Evolutionary conservation across 2,888 invertebrate species (phyloP), one percentile per base, ranked within the genome.

Genomic region (Stegophylla sp.): DNA sequence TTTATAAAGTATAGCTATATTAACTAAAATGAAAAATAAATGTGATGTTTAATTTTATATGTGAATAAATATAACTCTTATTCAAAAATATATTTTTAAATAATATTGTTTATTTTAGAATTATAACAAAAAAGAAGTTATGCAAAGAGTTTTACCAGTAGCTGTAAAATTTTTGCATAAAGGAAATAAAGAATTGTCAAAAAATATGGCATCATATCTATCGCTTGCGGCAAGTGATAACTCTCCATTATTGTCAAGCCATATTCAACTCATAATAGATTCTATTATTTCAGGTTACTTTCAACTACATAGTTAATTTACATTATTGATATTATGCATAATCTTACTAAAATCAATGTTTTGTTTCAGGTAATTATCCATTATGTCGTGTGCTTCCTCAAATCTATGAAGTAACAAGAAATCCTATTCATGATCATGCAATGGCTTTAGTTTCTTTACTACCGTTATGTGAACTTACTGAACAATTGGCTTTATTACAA

Each of bases 221-320:
- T 96, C 96, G 0, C 88, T 97, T 84, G 96, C 96, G 17, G 96
- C 96, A 75, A 94, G 95, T 82, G 94, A 96, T 86, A 95, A 96
- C 87, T 93, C 95, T 3, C 91, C 92, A 83, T 88, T 96, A 83
- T 88, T 97, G 59, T 93, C 95, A 84, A 92, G 93, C 15, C 94
- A 96, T 86, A 93, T 96, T 75, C 93, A 94, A 84, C 93, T 94
- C 9, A 95, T 97, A 81, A 93, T 97, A 89, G 93, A 94, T 86
- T 95, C 95, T 83, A 93, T 97, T 83, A 91, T 96, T 86, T 91
- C 93, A 85, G 94, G 94, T 92, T 85, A 83, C 84, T 83, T 75
- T 81, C 61, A 69, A 43, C 20, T 13, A 59, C 15, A 26, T 26
- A 74, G 20, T 34, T 48, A 20, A 61, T 45, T 51, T 66, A n/a